phyloP scores from a whole-genome alignment of 35 echinoderm and acorn worm genomes.

The Ophioderma brevispina region DNA sequence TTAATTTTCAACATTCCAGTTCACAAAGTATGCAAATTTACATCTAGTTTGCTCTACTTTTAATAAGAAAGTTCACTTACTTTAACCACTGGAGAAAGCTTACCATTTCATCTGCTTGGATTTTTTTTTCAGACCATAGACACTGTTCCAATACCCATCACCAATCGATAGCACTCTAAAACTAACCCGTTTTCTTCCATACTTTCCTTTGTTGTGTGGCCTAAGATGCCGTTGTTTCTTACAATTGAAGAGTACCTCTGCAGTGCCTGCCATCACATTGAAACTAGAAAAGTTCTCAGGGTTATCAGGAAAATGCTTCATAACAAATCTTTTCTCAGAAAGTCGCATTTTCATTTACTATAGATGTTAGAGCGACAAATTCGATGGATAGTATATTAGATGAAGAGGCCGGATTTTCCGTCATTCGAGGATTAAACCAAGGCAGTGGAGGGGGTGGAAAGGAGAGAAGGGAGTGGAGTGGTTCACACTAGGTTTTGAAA shows the following conservation, averaged over 20 bases:
- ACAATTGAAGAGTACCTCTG: conserved; percentile 87
- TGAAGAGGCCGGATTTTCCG: no score
- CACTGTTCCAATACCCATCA: conserved; percentile 99
- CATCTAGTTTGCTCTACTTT: no score
- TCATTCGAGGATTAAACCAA: no score
- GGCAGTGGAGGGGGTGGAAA: no score
- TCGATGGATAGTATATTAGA: no score
- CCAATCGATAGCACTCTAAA: conserved; percentile 97
- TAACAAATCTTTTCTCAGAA: not conserved
- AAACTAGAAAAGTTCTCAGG: not conserved
- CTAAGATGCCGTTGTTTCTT: conserved; percentile 95
- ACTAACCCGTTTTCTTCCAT: conserved; percentile 97
- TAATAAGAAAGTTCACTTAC: no score
- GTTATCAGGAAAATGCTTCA: no score
- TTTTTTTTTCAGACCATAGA: conserved; percentile 98
- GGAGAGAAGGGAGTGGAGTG: no score
- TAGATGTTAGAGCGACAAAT: no score
- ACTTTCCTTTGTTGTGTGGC: conserved; percentile 88
- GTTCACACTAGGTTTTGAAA: no score
- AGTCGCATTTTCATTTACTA: not conserved
- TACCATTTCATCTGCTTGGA: conserved; percentile 99
- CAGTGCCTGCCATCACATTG: conserved; percentile 64
- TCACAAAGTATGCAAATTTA: no score
- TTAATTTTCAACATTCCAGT: no score
- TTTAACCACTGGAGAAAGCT: conserved; percentile 99